Evolutionary conservation across 2,113 vertebrate genomes (phyloP).

Genomic region (Mirza zaza): DNA sequence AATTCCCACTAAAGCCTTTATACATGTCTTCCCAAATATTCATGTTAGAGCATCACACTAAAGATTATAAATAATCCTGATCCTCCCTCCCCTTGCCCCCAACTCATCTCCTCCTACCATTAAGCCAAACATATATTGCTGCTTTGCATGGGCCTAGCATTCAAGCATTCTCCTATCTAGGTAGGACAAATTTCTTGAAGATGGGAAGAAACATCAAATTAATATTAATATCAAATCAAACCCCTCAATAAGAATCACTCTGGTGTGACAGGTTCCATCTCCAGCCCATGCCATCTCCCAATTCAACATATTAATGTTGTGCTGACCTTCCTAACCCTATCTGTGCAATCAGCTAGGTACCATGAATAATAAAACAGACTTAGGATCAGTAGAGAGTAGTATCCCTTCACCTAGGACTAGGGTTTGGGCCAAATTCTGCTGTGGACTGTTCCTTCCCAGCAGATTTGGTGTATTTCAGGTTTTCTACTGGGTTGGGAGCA

Average conservation of each 20-base stretch:
- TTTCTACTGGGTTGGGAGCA: constrained; percentile 15
- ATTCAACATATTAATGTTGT: constrained; percentile 74
- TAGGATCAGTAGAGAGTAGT: constrained; percentile 45
- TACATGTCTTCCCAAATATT: neutral
- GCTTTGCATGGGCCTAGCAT: constrained; percentile 47
- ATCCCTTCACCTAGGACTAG: neutral
- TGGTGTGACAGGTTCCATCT: constrained; percentile 87
- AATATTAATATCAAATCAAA: constrained; percentile 89
- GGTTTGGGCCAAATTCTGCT: neutral
- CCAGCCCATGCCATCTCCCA: constrained; percentile 77
- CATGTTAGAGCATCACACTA: neutral
- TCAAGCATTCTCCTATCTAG: constrained; percentile 60
- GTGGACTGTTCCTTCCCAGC: neutral
- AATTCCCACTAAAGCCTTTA: neutral
- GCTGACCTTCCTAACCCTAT: constrained; percentile 79
- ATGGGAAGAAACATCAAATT: constrained; percentile 81
- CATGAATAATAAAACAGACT: constrained; percentile 85
- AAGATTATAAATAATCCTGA: neutral
- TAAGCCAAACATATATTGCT: constrained; percentile 28
- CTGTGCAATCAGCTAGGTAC: constrained; percentile 52
- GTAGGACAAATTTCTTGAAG: constrained; percentile 66
- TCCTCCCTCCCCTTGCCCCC: neutral
- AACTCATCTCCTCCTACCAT: neutral
- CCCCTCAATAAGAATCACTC: constrained; percentile 82
- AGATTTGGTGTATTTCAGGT: constrained; percentile 22